Evolutionary conservation across 1,140 invertebrate genomes (phyloP).

Genomic region (Ylistrum balloti): DNA sequence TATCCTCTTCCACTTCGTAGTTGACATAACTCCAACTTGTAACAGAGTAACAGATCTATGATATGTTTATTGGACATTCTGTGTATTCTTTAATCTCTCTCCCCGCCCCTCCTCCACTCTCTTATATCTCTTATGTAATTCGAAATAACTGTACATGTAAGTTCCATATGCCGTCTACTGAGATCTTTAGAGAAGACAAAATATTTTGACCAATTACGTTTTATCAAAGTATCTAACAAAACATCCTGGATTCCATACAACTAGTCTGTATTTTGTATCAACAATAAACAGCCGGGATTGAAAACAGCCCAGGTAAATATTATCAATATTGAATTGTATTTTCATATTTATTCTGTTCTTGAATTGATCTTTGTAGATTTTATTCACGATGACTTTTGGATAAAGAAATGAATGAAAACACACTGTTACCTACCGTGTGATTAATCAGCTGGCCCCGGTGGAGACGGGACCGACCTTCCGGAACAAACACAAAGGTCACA

Average conservation of each 20-base stretch:
- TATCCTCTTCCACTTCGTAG: too few species aligned
- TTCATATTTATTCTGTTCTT: background rate
- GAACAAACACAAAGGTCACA: background rate
- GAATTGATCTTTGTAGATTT: background rate
- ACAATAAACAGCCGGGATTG: background rate
- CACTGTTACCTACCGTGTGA: background rate
- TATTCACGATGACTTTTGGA: background rate
- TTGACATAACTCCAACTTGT: too few species aligned
- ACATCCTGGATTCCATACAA: background rate
- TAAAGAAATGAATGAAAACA: background rate
- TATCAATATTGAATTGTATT: background rate
- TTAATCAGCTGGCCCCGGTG: background rate
- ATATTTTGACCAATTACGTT: too few species aligned
- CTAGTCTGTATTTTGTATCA: background rate
- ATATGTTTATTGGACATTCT: too few species aligned
- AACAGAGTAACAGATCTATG: too few species aligned
- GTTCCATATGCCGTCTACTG: too few species aligned
- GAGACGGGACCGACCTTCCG: slow-evolving; percentile 21
- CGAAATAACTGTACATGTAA: too few species aligned
- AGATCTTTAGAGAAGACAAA: too few species aligned
- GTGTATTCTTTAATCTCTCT: too few species aligned
- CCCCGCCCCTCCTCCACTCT: too few species aligned
- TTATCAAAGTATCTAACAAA: background rate
- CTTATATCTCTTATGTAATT: too few species aligned
- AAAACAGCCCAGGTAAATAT: background rate